Evolutionary conservation across 2,888 invertebrate genomes (phyloP).

Genomic region (Tetheella fluctuosa): DNA sequence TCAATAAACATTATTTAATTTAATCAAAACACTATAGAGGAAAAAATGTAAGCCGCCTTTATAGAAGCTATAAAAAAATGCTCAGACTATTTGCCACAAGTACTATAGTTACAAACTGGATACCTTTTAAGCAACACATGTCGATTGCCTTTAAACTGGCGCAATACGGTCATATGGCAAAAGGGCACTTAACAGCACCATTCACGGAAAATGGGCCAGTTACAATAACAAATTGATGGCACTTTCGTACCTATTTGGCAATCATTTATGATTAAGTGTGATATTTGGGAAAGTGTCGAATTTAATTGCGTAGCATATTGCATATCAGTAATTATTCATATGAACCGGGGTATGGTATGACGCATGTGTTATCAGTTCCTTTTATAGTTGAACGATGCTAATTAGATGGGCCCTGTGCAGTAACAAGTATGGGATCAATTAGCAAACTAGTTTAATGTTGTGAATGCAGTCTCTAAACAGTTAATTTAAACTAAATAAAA

Average conservation of each 20-base stretch:
- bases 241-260: background rate
- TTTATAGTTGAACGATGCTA: conserved; percentile 29
- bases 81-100: background rate
- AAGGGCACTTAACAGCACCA: conserved; percentile 23
- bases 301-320: conserved; percentile 18
- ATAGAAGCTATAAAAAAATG: background rate
- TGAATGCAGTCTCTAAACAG: background rate
- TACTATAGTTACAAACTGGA: background rate
- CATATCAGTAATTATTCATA: conserved; percentile 13
- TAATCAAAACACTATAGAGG: background rate
- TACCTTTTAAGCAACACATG: conserved; percentile 37
- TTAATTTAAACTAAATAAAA: background rate
- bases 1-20: conserved; percentile 7
- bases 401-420: conserved; percentile 24
- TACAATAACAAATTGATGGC: background rate
- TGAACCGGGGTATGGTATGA: conserved; percentile 30
- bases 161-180: conserved; percentile 16
- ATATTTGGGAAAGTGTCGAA: background rate
- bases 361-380: conserved; percentile 42
- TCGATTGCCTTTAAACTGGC: conserved; percentile 17
- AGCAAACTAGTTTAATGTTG: conserved; percentile 7
- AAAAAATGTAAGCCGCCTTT: background rate
- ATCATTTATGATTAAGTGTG: background rate
- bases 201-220: conserved; percentile 22
- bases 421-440: conserved; percentile 12